A percentile compares a stretch with the other conserved stretches of the same genome.
phyloP scores from a whole-genome alignment of 1,140 invertebrate species.

The Orchestia grillus region DNA sequence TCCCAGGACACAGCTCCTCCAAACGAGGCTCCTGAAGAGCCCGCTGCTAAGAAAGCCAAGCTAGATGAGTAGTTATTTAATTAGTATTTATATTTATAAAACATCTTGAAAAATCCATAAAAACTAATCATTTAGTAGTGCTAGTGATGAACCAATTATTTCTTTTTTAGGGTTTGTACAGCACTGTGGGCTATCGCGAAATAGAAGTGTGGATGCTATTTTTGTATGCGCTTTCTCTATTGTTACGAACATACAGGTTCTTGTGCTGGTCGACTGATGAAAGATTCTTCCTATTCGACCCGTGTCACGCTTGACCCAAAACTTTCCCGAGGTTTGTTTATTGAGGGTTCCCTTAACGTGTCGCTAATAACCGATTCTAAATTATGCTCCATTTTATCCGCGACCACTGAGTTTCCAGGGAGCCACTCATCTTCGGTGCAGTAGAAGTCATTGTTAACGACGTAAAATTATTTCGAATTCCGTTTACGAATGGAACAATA shows the following conservation, averaged over 20 bases:
- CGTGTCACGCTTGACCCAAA: neutral
- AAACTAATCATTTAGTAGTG: conserved; percentile 56
- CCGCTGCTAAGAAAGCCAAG: conserved; percentile 67
- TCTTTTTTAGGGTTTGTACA: conserved; percentile 53
- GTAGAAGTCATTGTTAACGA: neutral
- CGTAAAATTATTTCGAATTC: neutral
- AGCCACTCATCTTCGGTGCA: neutral
- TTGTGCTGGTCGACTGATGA: conserved; percentile 17
- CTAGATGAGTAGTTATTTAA: conserved; percentile 65
- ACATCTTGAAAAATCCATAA: conserved; percentile 38
- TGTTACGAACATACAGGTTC: conserved; percentile 48
- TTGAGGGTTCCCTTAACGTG: neutral
- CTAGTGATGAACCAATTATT: conserved; percentile 55
- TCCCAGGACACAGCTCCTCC: conserved; percentile 41
- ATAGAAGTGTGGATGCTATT: conserved; percentile 53
- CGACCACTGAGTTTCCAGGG: neutral
- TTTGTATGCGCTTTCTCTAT: conserved; percentile 56
- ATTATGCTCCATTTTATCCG: neutral
- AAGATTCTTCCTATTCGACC: neutral
- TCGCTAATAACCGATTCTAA: neutral
- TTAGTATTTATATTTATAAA: conserved; percentile 52
- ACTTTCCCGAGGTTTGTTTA: neutral
- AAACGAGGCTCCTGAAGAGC: conserved; percentile 63
- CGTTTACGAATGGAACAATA: neutral
- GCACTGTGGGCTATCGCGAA: conserved; percentile 52